These are phyloP conservation scores for Martes martes DNA, from an alignment of 2,113 vertebrate genomes.

Conservation along the genomic window DNA sequence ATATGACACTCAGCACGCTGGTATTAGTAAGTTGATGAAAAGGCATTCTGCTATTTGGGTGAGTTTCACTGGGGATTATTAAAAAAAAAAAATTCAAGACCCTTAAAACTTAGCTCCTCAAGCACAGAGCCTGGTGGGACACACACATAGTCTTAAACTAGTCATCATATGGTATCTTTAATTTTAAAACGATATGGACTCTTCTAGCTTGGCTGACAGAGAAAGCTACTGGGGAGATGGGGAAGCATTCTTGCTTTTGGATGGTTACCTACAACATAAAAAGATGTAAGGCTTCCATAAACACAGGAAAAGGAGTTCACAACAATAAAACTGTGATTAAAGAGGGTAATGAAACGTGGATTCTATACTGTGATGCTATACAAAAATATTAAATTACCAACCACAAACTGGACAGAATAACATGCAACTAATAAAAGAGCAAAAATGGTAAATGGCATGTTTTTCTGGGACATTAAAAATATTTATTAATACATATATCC, in stretches of 20 bases:
- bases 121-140: not conserved
- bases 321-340: conserved; percentile 51
- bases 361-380: conserved; percentile 36
- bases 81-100: conserved; percentile 3
- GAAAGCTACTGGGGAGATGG: not conserved
- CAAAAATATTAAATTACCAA: conserved; percentile 55
- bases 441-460: conserved; percentile 54
- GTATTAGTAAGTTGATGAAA: conserved; percentile 39
- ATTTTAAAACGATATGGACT: conserved; percentile 47
- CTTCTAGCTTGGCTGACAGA: conserved; percentile 14
- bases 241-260: conserved; percentile 34
- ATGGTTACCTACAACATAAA: conserved; percentile 37
- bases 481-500: conserved; percentile 57
- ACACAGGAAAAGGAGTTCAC: conserved; percentile 37
- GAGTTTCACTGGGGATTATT: not conserved
- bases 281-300: conserved; percentile 29
- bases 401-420: conserved; percentile 50
- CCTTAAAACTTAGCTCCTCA: conserved; percentile 34
- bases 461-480: conserved; percentile 61
- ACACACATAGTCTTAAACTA: not conserved
- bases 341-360: conserved; percentile 27
- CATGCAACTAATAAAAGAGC: conserved; percentile 58
- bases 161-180: not conserved
- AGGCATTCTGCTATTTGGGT: not conserved
- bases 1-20: not conserved